phyloP scores from a whole-genome alignment of 2,797 vertebrate species.

The Botia almorhae region DNA sequence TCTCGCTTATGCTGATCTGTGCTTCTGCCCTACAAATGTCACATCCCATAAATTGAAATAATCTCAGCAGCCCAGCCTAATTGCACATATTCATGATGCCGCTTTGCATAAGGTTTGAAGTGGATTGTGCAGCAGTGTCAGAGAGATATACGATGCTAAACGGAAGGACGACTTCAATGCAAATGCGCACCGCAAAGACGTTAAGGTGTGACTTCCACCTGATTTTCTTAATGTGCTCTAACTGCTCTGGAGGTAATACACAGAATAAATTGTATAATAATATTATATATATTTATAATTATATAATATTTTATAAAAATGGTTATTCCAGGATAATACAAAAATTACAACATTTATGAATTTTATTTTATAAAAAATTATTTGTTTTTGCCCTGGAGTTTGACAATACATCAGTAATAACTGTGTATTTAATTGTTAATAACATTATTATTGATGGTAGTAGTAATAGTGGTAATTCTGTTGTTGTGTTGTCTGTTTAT shows the following conservation, averaged over 20 bases:
- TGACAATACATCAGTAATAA: neutral
- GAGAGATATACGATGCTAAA: conserved; percentile 72
- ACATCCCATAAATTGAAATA: conserved; percentile 90
- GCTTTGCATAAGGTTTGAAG: conserved; percentile 85
- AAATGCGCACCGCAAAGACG: conserved; percentile 63
- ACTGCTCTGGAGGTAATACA: conserved; percentile 67
- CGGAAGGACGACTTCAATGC: conserved; percentile 71
- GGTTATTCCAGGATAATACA: neutral
- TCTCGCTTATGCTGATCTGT: conserved; percentile 86
- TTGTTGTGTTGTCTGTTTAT: neutral
- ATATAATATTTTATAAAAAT: no score
- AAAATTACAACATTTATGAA: neutral
- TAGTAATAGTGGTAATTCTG: conserved; percentile 28
- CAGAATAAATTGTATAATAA: conserved; percentile 60
- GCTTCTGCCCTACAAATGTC: conserved; percentile 88
- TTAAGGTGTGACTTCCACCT: conserved; percentile 59
- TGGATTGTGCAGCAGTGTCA: conserved; percentile 62
- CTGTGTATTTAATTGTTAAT: conserved; percentile 21
- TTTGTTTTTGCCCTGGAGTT: neutral
- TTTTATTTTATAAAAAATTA: conserved; percentile 10
- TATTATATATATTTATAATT: no score
- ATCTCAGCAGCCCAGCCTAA: conserved; percentile 89
- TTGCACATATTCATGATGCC: conserved; percentile 89
- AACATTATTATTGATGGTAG: neutral
- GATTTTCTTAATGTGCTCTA: conserved; percentile 58